These are phyloP conservation scores for Nyctibius bracteatus DNA, from an alignment of 2,113 vertebrate species.

Conservation along the genomic window DNA sequence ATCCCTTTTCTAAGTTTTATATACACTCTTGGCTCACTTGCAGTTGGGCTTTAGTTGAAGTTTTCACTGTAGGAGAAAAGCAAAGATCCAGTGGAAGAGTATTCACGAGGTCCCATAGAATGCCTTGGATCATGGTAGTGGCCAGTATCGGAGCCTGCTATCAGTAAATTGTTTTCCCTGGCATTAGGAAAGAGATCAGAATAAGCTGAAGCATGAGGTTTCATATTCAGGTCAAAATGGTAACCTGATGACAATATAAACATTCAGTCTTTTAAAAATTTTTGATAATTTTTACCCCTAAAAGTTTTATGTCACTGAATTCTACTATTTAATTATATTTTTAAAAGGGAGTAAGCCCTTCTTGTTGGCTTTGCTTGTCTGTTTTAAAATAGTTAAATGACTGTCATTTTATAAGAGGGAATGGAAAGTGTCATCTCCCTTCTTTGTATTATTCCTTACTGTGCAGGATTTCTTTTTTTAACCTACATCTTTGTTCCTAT, in stretches of 20 bases:
- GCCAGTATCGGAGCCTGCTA: neutral
- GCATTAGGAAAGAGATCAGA: neutral
- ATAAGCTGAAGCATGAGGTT: neutral
- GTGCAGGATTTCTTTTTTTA: neutral
- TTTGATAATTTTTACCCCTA: neutral
- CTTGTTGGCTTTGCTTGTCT: neutral
- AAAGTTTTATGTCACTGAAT: neutral
- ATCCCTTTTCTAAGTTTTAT: neutral
- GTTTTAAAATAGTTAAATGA: neutral
- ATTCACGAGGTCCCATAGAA: neutral
- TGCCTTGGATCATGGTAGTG: neutral
- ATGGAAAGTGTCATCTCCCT: neutral
- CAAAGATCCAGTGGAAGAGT: neutral
- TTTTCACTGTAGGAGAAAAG: neutral
- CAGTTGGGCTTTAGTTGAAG: neutral
- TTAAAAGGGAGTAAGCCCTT: neutral
- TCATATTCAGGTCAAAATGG: neutral
- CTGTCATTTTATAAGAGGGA: neutral
- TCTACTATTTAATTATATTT: neutral
- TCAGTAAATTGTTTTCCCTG: neutral
- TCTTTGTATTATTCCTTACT: neutral
- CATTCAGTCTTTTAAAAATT: neutral
- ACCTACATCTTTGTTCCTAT: neutral
- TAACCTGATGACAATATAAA: neutral
- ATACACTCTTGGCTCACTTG: neutral